Conservation (phyloP, 2,888 invertebrate genomes). For the Villa cingulata region DNA sequence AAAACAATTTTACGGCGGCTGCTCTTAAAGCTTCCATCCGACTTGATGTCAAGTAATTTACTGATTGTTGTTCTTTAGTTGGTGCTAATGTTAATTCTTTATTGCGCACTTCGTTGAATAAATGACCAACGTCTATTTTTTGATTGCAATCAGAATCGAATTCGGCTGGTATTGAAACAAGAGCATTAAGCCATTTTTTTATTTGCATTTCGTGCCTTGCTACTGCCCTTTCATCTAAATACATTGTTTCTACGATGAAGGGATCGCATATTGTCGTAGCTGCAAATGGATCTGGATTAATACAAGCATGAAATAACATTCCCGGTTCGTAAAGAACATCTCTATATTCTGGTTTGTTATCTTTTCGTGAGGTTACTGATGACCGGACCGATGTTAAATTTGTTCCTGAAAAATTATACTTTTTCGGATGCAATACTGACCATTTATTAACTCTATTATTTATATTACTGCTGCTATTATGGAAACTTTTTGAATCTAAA, state of each 20-base stretch:
- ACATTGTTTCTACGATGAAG: conserved; percentile 50
- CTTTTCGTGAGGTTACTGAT: conserved; percentile 24
- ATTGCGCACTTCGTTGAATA: conserved; percentile 59
- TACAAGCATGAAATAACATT: conserved; percentile 31
- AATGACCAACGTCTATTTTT: conserved; percentile 55
- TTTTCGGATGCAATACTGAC: conserved; percentile 24
- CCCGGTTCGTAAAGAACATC: conserved; percentile 28
- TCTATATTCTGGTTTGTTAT: conserved; percentile 16
- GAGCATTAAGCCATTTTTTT: conserved; percentile 64
- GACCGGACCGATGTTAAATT: conserved; percentile 24
- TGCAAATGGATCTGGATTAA: conserved; percentile 40
- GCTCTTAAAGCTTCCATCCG: conserved; percentile 52
- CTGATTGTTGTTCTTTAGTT: conserved; percentile 55
- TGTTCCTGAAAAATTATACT: conserved; percentile 20
- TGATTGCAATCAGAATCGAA: conserved; percentile 47
- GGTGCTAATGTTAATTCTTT: conserved; percentile 53
- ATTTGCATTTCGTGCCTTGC: conserved; percentile 55
- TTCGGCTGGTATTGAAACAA: conserved; percentile 61
- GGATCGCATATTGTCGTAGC: conserved; percentile 49
- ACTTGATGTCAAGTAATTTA: conserved; percentile 50
- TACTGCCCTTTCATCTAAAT: conserved; percentile 53
- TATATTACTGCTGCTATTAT: neutral
- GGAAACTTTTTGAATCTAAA: conserved; percentile 1
- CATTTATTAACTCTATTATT: conserved; percentile 20
- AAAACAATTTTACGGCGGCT: conserved; percentile 49